Conservation (phyloP, 2,113 vertebrate genomes). For the Hippocampus mohnikei region DNA sequence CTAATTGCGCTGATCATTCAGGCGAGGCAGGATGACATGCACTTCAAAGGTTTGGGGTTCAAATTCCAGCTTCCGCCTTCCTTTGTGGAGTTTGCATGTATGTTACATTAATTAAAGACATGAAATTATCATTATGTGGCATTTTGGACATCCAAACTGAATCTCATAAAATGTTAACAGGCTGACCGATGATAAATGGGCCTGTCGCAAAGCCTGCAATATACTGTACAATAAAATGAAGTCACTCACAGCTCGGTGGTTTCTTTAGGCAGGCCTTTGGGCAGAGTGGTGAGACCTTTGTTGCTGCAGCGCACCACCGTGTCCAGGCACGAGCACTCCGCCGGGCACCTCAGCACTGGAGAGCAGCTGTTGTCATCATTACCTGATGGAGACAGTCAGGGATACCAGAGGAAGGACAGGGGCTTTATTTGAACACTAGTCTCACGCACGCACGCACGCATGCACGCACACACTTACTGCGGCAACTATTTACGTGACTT, state of each 20-base stretch:
- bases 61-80: too few species aligned
- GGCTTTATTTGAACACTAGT: too few species aligned
- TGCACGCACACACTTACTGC: neutral
- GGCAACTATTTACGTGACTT: neutral
- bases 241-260: slow-evolving; percentile 93
- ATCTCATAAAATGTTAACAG: neutral
- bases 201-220: neutral
- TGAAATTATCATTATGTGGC: neutral
- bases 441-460: too few species aligned
- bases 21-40: too few species aligned
- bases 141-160: neutral
- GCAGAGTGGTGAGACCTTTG: slow-evolving; percentile 87
- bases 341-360: slow-evolving; percentile 86
- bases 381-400: slow-evolving; percentile 63
- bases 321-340: slow-evolving; percentile 94
- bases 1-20: neutral
- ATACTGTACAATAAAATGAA: neutral
- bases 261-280: slow-evolving; percentile 92
- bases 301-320: slow-evolving; percentile 98
- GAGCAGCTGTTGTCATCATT: slow-evolving; percentile 95
- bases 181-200: neutral
- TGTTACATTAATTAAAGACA: too few species aligned
- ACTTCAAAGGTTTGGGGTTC: too few species aligned
- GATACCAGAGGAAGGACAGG: neutral
- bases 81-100: too few species aligned